Conservation (phyloP, 2,113 vertebrate genomes). For the Microcebus jonahi region DNA sequence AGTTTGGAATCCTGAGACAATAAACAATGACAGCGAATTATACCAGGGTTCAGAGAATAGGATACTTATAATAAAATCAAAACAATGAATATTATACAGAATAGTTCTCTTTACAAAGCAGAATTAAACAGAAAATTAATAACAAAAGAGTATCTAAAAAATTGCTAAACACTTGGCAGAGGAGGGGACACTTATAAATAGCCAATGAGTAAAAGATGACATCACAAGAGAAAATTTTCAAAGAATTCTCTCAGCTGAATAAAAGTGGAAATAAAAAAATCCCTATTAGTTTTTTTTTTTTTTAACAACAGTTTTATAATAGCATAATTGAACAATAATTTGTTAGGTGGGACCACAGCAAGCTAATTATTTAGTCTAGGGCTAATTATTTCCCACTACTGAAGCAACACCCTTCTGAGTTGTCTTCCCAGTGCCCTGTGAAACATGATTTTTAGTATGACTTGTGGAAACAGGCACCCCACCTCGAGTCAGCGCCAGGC, state of each 20-base stretch:
- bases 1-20: not conserved
- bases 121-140: not conserved
- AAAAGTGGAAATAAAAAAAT: not conserved
- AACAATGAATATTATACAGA: not conserved
- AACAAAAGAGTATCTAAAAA: not conserved
- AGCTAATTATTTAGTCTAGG: not conserved
- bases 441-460: not conserved
- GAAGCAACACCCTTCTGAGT: not conserved
- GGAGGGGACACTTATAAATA: not conserved
- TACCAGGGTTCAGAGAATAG: not conserved
- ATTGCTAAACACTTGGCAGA: not conserved
- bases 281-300: not conserved
- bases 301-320: not conserved
- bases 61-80: not conserved
- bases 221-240: not conserved
- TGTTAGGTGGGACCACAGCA: not conserved
- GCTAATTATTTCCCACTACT: not conserved
- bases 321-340: not conserved
- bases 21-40: not conserved
- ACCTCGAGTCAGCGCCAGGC: not conserved
- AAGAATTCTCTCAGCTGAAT: not conserved
- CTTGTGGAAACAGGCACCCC: not conserved
- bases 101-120: not conserved
- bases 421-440: not conserved
- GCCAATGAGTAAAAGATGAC: not conserved